Evolutionary conservation across 2,797 vertebrate genomes (phyloP).

Genomic region (Borostomias antarcticus): DNA sequence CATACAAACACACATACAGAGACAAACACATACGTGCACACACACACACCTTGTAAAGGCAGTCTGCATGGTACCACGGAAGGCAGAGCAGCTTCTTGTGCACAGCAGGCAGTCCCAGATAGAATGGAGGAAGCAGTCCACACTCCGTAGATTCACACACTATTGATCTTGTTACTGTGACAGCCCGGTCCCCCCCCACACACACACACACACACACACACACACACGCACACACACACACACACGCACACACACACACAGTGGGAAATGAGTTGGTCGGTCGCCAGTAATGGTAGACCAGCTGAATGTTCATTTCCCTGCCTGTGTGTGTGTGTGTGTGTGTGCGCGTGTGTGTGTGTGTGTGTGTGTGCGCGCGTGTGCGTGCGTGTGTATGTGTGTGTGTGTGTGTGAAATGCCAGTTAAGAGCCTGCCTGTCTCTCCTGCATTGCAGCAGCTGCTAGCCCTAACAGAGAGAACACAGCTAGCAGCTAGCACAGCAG

Average conservation of each 20-base stretch:
- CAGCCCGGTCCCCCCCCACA: slow-evolving; percentile 25
- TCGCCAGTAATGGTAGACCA: slow-evolving; percentile 18
- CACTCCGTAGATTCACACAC: slow-evolving; percentile 41
- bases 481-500: slow-evolving; percentile 33
- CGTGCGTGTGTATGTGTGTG: slow-evolving; percentile 13
- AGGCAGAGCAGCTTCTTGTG: no score
- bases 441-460: slow-evolving; percentile 72
- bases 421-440: slow-evolving; percentile 48
- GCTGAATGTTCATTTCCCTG: slow-evolving; percentile 32
- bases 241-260: slow-evolving; percentile 1
- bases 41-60: slow-evolving; percentile 24
- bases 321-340: slow-evolving; percentile 3
- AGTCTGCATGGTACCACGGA: slow-evolving; percentile 47
- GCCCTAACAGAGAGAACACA: slow-evolving; percentile 36
- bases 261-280: slow-evolving; percentile 15
- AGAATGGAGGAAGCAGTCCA: slow-evolving; percentile 39
- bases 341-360: slow-evolving; percentile 14
- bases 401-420: slow-evolving; percentile 19
- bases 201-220: slow-evolving; percentile 18
- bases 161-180: slow-evolving; percentile 49
- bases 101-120: slow-evolving; percentile 14
- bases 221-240: neutral
- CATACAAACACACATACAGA: no score
- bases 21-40: no score
- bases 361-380: slow-evolving; percentile 14